Evolutionary conservation across 2,113 vertebrate species (phyloP).

Genomic region (Syngnathus typhle): DNA sequence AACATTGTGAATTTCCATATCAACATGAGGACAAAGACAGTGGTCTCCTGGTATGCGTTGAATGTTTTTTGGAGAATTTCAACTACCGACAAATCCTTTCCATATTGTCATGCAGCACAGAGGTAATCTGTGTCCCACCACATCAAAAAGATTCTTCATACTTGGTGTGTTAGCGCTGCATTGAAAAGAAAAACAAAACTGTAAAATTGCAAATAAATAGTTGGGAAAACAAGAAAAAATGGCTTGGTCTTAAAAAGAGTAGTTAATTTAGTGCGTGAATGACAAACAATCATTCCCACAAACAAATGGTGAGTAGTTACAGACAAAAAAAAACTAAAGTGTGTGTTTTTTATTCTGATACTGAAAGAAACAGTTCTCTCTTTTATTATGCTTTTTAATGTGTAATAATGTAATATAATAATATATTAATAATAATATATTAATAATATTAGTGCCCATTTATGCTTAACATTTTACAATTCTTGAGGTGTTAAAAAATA

Average conservation of each 20-base stretch:
- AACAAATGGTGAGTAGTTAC: too few species aligned
- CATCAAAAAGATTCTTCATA: slow-evolving; percentile 32
- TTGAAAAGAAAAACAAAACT: slow-evolving; percentile 19
- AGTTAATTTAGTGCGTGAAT: not conserved
- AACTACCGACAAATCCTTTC: slow-evolving; percentile 57
- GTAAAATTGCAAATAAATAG: not conserved
- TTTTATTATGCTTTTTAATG: not conserved
- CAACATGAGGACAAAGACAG: slow-evolving; percentile 66
- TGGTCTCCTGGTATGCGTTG: slow-evolving; percentile 59
- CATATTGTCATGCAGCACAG: slow-evolving; percentile 54
- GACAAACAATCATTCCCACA: not conserved
- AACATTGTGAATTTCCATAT: slow-evolving; percentile 72
- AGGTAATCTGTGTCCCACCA: slow-evolving; percentile 47
- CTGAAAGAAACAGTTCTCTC: not conserved
- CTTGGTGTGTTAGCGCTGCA: slow-evolving; percentile 44
- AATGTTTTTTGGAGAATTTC: slow-evolving; percentile 59
- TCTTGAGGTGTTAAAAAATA: not conserved
- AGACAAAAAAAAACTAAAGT: not conserved
- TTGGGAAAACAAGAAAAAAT: not conserved
- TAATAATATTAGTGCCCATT: too few species aligned
- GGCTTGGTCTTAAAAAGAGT: not conserved
- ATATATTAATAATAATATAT: too few species aligned
- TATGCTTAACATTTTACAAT: not conserved
- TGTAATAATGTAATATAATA: too few species aligned
- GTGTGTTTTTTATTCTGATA: not conserved